Evolutionary conservation across 2,888 invertebrate genomes (phyloP).

Genomic region (Caprella mutica): DNA sequence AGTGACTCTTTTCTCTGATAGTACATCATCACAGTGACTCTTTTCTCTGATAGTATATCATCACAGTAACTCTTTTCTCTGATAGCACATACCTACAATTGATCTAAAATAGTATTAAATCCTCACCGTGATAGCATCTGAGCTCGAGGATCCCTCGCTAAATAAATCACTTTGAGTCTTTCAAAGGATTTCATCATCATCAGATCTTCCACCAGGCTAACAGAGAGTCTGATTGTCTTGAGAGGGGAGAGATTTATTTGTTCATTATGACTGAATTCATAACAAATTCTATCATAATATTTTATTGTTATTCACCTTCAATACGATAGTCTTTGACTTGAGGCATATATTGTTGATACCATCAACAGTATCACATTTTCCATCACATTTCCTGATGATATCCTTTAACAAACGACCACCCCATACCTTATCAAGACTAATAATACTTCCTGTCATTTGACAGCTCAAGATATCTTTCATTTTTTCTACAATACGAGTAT

Average conservation of each 20-base stretch:
- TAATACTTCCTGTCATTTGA: background rate
- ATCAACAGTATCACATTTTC: background rate
- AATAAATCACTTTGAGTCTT: background rate
- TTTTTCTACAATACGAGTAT: background rate
- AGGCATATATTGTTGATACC: background rate
- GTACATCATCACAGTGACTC: too few species aligned
- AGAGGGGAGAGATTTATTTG: too few species aligned
- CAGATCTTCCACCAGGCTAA: background rate
- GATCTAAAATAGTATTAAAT: too few species aligned
- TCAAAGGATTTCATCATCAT: background rate
- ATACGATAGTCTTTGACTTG: background rate
- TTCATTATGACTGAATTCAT: too few species aligned
- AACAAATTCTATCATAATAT: too few species aligned
- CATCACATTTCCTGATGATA: too few species aligned
- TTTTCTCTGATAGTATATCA: too few species aligned
- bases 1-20: too few species aligned
- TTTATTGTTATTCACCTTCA: background rate
- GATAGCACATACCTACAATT: too few species aligned
- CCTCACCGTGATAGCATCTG: constrained; percentile 1
- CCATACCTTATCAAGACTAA: background rate
- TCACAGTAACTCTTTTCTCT: too few species aligned
- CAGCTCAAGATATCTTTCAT: background rate
- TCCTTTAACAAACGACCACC: too few species aligned
- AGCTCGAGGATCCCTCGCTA: background rate
- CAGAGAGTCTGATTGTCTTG: background rate